Evolutionary conservation across 1,140 invertebrate species (phyloP), one percentile per base, ranked within the genome.

Genomic region (Medauroidea extradentata): DNA sequence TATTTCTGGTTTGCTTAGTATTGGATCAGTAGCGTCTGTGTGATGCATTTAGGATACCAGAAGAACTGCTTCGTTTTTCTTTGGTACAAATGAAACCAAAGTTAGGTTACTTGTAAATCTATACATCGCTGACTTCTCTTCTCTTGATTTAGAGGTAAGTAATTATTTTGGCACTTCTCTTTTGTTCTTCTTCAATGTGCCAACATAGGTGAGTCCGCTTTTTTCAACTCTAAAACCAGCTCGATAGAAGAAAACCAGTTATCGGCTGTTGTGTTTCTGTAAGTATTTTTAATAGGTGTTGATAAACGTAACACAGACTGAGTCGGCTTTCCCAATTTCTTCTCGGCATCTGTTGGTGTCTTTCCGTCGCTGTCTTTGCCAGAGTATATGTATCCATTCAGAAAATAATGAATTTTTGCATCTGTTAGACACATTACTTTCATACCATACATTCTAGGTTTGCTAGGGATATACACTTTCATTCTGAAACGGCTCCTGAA

Each of bases 241-340:
- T 70, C 53, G 24, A 73, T 57, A 14, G 73, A 75, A 34, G 60
- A 62, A 66, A 77, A 76, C 69, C 71, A 74, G 60, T 77, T 75
- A 53, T 74, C 72, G 29, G 58, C 67, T 16, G 70, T 74, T 8
- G 75, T 53, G 57, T 71, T 73, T 62, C 71, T 59, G n/a, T 70
- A 57, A 19, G 65, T 67, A 39, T 63, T 68, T 56, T 42, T n/a
- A n/a, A 73, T 65, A 61, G 61, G 57, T 63, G 65, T 65, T 1
- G 49, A 48, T 5, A 77, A 59, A 53, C 70, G 51, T 19, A 69
- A n/a, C 7, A 73, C 66, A 16, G 64, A 64, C 51, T 66, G 65
- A 53, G 63, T 69, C 38, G 61, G 62, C 58, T 53, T 34, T 34
- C 11, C 29, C 29, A 7, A 34, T 7, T 34, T 34, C 29, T 34